These are phyloP conservation scores for Ascaphus truei DNA, from an alignment of 2,113 vertebrate species.

Conservation along the genomic window DNA sequence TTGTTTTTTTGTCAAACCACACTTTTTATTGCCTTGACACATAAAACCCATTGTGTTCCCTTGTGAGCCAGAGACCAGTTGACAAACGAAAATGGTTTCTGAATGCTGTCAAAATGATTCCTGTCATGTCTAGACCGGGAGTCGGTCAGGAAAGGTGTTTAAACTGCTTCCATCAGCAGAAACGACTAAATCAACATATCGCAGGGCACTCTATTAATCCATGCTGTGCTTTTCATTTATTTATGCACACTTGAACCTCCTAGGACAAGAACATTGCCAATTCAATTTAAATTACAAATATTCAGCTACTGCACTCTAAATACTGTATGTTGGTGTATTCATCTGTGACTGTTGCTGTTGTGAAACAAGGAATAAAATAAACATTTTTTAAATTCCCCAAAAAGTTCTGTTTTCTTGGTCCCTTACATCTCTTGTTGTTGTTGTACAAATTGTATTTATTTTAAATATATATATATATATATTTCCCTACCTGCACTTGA, in stretches of 20 bases:
- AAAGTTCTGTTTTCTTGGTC: too few relatives aligned
- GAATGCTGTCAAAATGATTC: constrained; percentile 13
- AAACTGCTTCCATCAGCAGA: neutral
- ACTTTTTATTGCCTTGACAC: neutral
- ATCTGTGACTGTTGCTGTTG: too few relatives aligned
- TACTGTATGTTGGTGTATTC: too few relatives aligned
- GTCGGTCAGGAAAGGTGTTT: neutral
- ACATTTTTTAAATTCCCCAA: neutral
- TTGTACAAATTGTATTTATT: too few relatives aligned
- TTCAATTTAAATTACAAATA: neutral
- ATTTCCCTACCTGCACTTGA: too few relatives aligned
- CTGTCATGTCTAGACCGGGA: constrained; percentile 24
- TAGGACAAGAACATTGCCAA: neutral
- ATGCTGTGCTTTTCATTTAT: neutral
- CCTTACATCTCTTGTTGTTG: too few relatives aligned
- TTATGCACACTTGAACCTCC: neutral
- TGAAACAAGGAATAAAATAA: too few relatives aligned
- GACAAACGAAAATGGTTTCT: neutral
- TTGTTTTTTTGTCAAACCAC: neutral
- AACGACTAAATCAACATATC: neutral
- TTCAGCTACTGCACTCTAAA: too few relatives aligned
- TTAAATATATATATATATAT: too few relatives aligned
- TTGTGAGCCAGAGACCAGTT: neutral
- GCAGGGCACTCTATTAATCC: neutral
- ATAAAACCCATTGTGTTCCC: neutral